These are phyloP conservation scores for Acanthopleura granulata DNA, from an alignment of 2,888 invertebrate species.

Conservation along the genomic window DNA sequence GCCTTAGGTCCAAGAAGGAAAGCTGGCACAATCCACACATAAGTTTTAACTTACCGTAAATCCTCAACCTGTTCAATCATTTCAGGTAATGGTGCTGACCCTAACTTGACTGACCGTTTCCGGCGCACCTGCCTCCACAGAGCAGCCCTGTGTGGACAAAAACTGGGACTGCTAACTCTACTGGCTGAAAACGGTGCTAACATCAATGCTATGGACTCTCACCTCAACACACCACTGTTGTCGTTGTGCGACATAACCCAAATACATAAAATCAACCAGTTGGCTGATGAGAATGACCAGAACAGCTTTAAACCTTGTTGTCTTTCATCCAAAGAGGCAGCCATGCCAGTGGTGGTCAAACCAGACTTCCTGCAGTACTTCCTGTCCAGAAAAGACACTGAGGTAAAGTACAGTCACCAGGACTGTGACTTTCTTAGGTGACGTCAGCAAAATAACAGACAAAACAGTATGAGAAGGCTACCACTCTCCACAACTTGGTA, in stretches of 20 bases:
- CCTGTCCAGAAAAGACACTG: slow-evolving; percentile 41
- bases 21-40: no score
- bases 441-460: no score
- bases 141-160: slow-evolving; percentile 45
- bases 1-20: no score
- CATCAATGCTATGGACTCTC: slow-evolving; percentile 45
- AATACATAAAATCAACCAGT: slow-evolving; percentile 44
- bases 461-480: no score
- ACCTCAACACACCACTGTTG: slow-evolving; percentile 55
- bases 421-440: no score
- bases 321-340: slow-evolving; percentile 35
- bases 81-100: slow-evolving; percentile 57
- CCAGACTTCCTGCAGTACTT: slow-evolving; percentile 48
- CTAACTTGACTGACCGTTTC: slow-evolving; percentile 49
- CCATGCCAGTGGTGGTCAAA: slow-evolving; percentile 41
- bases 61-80: no score
- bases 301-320: slow-evolving; percentile 22
- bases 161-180: slow-evolving; percentile 45
- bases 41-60: no score
- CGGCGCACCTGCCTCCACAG: slow-evolving; percentile 53
- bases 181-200: slow-evolving; percentile 57
- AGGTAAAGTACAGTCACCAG: slow-evolving; percentile 36
- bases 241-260: slow-evolving; percentile 53
- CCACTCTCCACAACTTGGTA: no score
- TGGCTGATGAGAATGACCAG: slow-evolving; percentile 50